Base-by-base conservation (phyloP, 1,140 invertebrate genomes). In the Drosophila sp. region DNA sequence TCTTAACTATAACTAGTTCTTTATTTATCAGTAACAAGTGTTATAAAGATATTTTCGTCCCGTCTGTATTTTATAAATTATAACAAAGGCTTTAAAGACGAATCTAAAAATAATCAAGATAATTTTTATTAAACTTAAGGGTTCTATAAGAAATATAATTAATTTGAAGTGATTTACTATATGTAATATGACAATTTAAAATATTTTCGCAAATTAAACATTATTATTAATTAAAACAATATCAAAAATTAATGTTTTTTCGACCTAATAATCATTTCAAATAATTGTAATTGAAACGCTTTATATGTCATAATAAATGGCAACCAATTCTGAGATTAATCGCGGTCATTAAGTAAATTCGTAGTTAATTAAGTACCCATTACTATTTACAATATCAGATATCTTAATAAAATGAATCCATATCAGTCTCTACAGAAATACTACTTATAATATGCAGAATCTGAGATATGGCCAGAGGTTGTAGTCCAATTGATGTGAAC, bases 371-470 rank as follows among this genome's bases (percentile, higher is more conserved):
- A 29, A 38, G 21, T 45, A 8, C 11, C 21, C 4, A 62, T 70
- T 64, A 54, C 16, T 13, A 45, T 53, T 62, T 62, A 53, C 45
- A 62, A 51, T 62, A 27, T 21, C 9, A 4, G 45, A 21, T 66
- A 72, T 66, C 69, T 72, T 72, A 58, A 72, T 66, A 34, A 21
- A 43, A 18, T 36, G 14, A 51, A 50, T 18, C 50, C n/a, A 8
- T 29, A 36, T 14, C 0, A 29, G 27, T 18, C 36, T 51, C 1
- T 4, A 8, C n/a, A n/a, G n/a, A n/a, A n/a, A 11, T 6, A 34
- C 11, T n/a, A 38, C 36, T 38, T 38, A 38, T 18, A 21, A 27
- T 16, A n/a, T 14, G 18, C 0, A 25, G 2, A 59, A 43, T 57
- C 18, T 18, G 11, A 58, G 29, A 45, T 36, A 27, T 25, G 16